Base-by-base conservation (phyloP, 2,797 vertebrate species). In the Molossus molossus region DNA sequence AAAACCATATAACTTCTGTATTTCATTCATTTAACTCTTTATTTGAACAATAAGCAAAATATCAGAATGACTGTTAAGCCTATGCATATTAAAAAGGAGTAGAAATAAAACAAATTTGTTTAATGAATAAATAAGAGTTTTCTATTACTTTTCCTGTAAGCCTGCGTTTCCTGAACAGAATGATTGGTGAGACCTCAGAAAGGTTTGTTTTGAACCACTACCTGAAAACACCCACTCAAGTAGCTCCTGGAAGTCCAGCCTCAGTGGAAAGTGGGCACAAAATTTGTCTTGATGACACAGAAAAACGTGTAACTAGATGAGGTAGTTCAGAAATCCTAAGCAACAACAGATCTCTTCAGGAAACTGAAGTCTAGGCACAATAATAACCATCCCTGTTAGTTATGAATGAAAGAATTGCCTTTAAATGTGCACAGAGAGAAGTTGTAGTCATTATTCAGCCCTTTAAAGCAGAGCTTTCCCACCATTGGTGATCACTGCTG, bases 361-460 rank as follows among this genome's bases (percentile, higher is more conserved):
- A 82, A 81, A 37, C 62, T 70, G 40, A 53, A 45, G 79, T 77
- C 48, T 20, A 57, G 60, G 48, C 27, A 87, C 33, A 85, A 85
- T 58, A 73, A 90, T 23, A 20, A 1, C 37, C 81, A 45, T 4
- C 27, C 17, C 72, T 17, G 17, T 91, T 89, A 87, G 70, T 86
- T 88, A 15, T 64, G 65, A 91, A 95, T 91, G 75, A 95, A 97
- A 95, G 64, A 50, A 20, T 13, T 17, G 45, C 75, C 91, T 97
- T 79, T 50, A 40, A 73, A 83, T 73, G 84, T 64, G n/a, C 75
- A 62, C 10, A 20, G 57, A 90, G 65, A 95, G 65, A 89, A 84
- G 72, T 55, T 88, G 57, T 13, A 37, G 45, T 25, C 65, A 37
- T 87, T 72, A 77, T 64, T 91, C 67, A 67, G 60, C 11, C 33